Percentiles rank a stretch among this genome's conserved stretches.
These are phyloP conservation scores for Siniperca undulata DNA, from an alignment of 2,797 vertebrate genomes.

Conservation along the genomic window DNA sequence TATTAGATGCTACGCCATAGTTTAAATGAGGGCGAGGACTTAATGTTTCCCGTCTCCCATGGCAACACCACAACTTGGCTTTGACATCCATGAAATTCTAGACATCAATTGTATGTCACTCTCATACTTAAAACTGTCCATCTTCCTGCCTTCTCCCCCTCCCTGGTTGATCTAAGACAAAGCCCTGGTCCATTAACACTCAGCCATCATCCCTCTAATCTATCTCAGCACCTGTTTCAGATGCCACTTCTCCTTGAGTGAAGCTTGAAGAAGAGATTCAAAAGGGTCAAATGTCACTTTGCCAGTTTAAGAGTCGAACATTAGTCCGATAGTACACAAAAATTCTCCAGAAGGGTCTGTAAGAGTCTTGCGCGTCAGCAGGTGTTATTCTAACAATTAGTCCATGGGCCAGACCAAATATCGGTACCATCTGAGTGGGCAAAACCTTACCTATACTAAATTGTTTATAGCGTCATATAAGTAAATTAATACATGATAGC, in stretches of 20 bases:
- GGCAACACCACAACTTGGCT: not conserved
- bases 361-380: not conserved
- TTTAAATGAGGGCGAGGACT: conserved; percentile 28
- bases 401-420: too few relatives aligned
- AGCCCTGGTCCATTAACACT: conserved; percentile 41
- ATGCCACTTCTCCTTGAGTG: conserved; percentile 28
- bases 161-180: conserved; percentile 22
- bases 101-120: conserved; percentile 46
- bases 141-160: conserved; percentile 15
- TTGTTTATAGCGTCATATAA: too few relatives aligned
- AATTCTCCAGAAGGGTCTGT: not conserved
- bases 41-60: conserved; percentile 4
- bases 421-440: too few relatives aligned
- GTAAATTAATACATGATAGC: too few relatives aligned
- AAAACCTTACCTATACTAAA: too few relatives aligned
- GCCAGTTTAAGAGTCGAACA: not conserved
- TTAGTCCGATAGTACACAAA: conserved; percentile 13
- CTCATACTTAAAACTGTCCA: conserved; percentile 29
- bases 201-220: conserved; percentile 40
- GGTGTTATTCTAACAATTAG: conserved; percentile 15
- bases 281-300: conserved; percentile 31
- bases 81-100: conserved; percentile 37
- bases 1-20: not conserved
- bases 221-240: conserved; percentile 42
- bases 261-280: conserved; percentile 26